Evolutionary conservation across 2,797 vertebrate species (phyloP).

Genomic region (Sternotherus odoratus): DNA sequence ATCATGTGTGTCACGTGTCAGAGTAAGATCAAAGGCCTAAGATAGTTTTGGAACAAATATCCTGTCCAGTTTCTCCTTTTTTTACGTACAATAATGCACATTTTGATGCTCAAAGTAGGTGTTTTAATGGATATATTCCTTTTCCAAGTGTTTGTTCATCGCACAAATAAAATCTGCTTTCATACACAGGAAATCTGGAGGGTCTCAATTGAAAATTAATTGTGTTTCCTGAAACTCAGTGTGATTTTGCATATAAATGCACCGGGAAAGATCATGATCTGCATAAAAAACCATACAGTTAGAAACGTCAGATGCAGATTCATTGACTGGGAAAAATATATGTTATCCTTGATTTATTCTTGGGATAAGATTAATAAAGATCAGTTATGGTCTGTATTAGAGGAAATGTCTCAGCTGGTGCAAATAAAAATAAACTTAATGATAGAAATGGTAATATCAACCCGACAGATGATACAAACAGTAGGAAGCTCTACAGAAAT

Average conservation of each 20-base stretch:
- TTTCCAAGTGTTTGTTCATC: constrained; percentile 39
- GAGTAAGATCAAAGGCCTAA: not conserved
- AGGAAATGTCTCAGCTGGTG: constrained; percentile 14
- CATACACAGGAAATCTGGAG: constrained; percentile 3
- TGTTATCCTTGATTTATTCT: constrained; percentile 51
- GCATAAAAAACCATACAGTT: constrained; percentile 27
- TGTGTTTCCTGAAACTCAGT: constrained; percentile 27
- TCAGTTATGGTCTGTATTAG: not conserved
- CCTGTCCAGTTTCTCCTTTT: not conserved
- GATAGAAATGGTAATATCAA: constrained; percentile 31
- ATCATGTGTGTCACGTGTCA: fast-evolving
- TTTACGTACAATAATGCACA: not conserved
- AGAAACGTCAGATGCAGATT: constrained; percentile 43
- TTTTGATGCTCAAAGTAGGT: constrained; percentile 7
- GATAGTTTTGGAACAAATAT: constrained; percentile 1
- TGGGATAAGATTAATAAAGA: constrained; percentile 52
- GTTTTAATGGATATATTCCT: constrained; percentile 46
- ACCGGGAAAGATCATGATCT: constrained; percentile 35
- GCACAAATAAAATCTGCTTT: constrained; percentile 39
- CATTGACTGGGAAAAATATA: constrained; percentile 17
- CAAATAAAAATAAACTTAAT: constrained; percentile 50
- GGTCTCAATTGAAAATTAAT: constrained; percentile 45
- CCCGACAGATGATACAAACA: not conserved
- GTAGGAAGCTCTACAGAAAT: constrained; percentile 26
- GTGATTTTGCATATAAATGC: not conserved